These are phyloP conservation scores for Meriones unguiculatus DNA, from an alignment of 2,113 vertebrate genomes.

Conservation along the genomic window DNA sequence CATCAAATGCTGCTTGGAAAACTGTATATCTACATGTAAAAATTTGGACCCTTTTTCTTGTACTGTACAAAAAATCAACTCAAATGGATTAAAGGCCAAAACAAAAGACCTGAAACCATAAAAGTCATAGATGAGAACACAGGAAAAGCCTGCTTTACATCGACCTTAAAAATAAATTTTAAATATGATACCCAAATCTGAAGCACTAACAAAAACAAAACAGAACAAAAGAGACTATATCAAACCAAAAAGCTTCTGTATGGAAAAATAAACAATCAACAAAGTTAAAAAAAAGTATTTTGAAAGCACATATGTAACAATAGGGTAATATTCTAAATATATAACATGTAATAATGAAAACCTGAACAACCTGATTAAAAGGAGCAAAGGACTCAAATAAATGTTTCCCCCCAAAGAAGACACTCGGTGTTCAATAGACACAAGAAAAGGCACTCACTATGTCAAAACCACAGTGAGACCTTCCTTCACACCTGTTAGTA, in stretches of 20 bases:
- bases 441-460: background rate
- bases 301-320: background rate
- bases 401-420: background rate
- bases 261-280: background rate
- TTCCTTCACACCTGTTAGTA: background rate
- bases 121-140: background rate
- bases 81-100: background rate
- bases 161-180: background rate
- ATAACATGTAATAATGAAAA: background rate
- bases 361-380: background rate
- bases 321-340: background rate
- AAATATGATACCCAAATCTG: background rate
- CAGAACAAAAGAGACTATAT: background rate
- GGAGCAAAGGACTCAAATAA: background rate
- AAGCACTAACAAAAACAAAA: background rate
- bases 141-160: background rate
- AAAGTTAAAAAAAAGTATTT: background rate
- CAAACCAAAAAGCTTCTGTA: background rate
- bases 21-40: background rate
- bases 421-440: background rate
- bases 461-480: background rate
- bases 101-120: background rate
- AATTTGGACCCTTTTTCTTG: background rate
- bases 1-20: background rate
- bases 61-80: background rate